Base-by-base conservation (phyloP, 2,888 invertebrate species). In the Tenthredo mesomela region DNA sequence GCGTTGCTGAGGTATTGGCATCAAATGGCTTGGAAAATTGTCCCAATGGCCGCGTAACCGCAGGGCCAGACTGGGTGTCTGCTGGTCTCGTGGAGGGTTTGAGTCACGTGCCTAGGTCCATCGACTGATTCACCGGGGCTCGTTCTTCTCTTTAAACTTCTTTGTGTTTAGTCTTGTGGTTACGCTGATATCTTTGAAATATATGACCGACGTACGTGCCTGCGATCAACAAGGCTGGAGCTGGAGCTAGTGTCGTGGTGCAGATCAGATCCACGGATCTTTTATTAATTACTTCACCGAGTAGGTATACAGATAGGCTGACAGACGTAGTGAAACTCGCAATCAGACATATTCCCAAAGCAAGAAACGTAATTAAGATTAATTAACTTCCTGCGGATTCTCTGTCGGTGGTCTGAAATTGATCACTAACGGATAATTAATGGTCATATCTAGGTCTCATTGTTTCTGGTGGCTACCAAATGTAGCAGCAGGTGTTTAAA, bases 151-250 rank as follows among this genome's bases (percentile, higher is more conserved):
- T 67, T 82, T 70, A 82, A 82, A 82, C 82, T 47, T 67, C 25
- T 50, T 70, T 33, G 70, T 82, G 82, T 82, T 82, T 43, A 82
- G 82, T 82, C 82, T 82, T 82, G 82, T 70, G 82, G 82, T 82
- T 67, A 50, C 43, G 82, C 82, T 82, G 82, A 82, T 82, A 82
- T 82, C 82, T 82, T 47, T 50, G 82, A 70, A 70, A 82, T 65
- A 82, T 82, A 82, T 67, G 82, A 82, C 12, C 21, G 67, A 82
- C 70, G 67, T 65, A 82, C 70, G 67, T 65, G 67, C 67, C 47
- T 43, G 67, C 67, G 65, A 33, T 82, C 67, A 40, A 65, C 70
- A 29, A 70, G 67, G 47, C 70, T 67, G 47, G 50, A 80, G 47
- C 70, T 67, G 47, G 50, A 80, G 40, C 33, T 25, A 54, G 2